phyloP scores from a whole-genome alignment of 2,888 invertebrate species.

The Anorthoa munda region DNA sequence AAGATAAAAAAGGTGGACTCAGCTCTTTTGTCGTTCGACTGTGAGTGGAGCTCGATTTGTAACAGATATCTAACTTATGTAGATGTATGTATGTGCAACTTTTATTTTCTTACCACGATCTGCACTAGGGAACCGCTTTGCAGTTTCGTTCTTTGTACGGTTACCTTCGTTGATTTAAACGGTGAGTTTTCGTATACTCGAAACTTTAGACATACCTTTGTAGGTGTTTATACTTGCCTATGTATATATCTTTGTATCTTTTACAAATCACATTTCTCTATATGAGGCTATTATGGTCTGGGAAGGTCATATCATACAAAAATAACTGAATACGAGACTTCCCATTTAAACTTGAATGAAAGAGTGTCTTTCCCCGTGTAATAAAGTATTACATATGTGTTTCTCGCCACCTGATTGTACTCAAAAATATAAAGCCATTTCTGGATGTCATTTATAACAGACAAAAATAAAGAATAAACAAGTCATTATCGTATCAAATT shows the following conservation, averaged over 20 bases:
- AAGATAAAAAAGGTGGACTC: slow-evolving; percentile 85
- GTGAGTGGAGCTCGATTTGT: slow-evolving; percentile 70
- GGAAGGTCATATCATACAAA: slow-evolving; percentile 46
- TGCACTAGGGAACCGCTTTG: slow-evolving; percentile 41
- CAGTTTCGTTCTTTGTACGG: slow-evolving; percentile 58
- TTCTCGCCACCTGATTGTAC: slow-evolving; percentile 60
- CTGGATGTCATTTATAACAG: slow-evolving; percentile 55
- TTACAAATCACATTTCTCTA: not conserved
- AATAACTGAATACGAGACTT: slow-evolving; percentile 60
- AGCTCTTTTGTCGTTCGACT: slow-evolving; percentile 80
- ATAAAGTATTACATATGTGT: slow-evolving; percentile 73
- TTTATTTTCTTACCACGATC: slow-evolving; percentile 52
- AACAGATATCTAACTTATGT: slow-evolving; percentile 64
- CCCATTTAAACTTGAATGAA: slow-evolving; percentile 75
- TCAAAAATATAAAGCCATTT: slow-evolving; percentile 51
- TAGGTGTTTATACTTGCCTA: no score
- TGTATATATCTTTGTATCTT: not conserved
- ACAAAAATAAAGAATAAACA: slow-evolving; percentile 25
- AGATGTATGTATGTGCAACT: slow-evolving; percentile 54
- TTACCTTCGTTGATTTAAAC: slow-evolving; percentile 61
- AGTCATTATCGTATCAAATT: slow-evolving; percentile 31
- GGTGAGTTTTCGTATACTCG: slow-evolving; percentile 25
- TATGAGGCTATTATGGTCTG: slow-evolving; percentile 3
- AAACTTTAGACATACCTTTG: slow-evolving; percentile 8
- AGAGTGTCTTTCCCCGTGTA: slow-evolving; percentile 68